Percentiles rank a stretch among this genome's conserved stretches.
Conservation (phyloP, 2,113 vertebrate species). For the Ophiodon elongatus region DNA sequence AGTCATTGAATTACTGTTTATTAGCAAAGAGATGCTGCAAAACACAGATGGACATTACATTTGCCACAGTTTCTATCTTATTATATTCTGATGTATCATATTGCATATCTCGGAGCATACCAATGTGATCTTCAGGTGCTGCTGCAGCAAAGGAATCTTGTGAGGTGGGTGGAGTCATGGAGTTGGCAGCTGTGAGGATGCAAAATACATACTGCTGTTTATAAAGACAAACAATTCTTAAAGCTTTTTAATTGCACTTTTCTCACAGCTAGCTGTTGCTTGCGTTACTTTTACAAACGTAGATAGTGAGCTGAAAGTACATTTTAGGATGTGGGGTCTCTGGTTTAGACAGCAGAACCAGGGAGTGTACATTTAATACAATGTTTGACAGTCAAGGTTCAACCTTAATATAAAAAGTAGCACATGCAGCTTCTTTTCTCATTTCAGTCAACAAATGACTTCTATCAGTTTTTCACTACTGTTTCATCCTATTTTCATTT, state of each 20-base stretch:
- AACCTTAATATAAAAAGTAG: not conserved
- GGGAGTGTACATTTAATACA: no score
- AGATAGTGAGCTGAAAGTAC: not conserved
- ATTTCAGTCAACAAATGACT: not conserved
- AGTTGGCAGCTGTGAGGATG: not conserved
- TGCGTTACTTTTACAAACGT: not conserved
- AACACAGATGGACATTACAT: not conserved
- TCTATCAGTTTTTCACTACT: not conserved
- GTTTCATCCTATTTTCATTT: not conserved
- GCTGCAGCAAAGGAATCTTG: no score
- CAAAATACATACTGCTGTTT: not conserved
- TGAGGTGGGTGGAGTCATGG: no score
- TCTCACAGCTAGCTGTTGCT: not conserved
- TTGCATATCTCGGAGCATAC: not conserved
- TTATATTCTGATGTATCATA: not conserved
- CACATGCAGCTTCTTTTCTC: not conserved
- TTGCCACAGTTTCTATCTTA: not conserved
- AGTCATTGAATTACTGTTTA: not conserved
- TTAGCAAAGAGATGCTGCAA: not conserved
- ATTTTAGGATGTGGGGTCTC: no score
- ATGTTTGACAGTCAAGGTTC: not conserved
- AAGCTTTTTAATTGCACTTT: not conserved
- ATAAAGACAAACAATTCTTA: not conserved
- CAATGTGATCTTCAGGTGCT: not conserved
- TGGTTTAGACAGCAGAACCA: no score